Evolutionary conservation across 2,797 vertebrate species (phyloP).

Genomic region (Hydrolagus colliei): DNA sequence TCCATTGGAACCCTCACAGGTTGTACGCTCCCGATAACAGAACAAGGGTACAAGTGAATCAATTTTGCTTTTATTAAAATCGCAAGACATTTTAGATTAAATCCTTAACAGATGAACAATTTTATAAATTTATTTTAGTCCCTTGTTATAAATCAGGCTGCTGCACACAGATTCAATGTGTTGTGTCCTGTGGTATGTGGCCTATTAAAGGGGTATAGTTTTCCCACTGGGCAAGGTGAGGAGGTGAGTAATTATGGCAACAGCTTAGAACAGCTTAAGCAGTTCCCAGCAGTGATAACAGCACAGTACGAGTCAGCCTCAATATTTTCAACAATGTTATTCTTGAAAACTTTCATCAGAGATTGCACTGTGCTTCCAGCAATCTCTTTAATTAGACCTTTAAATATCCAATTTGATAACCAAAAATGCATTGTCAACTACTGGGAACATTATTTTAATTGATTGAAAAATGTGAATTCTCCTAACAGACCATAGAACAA

Average conservation of each 20-base stretch:
- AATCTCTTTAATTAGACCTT: neutral
- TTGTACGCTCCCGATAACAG: neutral
- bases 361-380: neutral
- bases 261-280: neutral
- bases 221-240: neutral
- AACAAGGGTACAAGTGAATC: neutral
- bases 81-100: neutral
- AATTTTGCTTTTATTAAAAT: neutral
- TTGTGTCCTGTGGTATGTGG: neutral
- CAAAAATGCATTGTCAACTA: neutral
- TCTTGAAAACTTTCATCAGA: neutral
- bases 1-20: neutral
- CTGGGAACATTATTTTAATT: neutral
- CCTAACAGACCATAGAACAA: neutral
- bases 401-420: neutral
- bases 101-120: neutral
- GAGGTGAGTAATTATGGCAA: constrained; percentile 15
- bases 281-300: neutral
- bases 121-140: neutral
- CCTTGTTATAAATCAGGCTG: neutral
- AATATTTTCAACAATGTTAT: neutral
- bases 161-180: neutral
- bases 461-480: neutral
- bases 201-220: constrained; percentile 9
- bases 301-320: neutral